These are phyloP conservation scores for Amiota mariae DNA, from an alignment of 2,888 invertebrate species.

Conservation along the genomic window DNA sequence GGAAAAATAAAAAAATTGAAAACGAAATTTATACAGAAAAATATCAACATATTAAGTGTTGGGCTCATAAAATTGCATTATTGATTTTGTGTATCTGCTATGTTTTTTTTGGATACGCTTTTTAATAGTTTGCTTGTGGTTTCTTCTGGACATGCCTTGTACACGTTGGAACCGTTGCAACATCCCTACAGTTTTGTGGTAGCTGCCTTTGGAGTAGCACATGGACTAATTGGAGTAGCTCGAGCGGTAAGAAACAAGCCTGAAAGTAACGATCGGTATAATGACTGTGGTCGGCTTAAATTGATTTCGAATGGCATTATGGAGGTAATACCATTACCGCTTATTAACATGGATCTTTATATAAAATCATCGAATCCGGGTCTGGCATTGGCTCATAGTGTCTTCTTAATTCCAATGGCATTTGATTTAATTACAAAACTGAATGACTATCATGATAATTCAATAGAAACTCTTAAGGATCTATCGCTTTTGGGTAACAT, in stretches of 20 bases:
- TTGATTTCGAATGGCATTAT: too few species aligned
- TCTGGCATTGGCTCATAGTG: constrained; percentile 60
- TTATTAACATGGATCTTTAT: too few species aligned
- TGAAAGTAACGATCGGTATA: too few species aligned
- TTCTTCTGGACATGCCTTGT: constrained; percentile 61
- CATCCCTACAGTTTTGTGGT: constrained; percentile 62
- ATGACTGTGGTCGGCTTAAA: too few species aligned
- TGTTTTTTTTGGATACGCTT: constrained; percentile 55
- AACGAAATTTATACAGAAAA: too few species aligned
- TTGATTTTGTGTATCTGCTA: too few species aligned
- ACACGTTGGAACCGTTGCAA: constrained; percentile 50
- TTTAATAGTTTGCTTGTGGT: constrained; percentile 60
- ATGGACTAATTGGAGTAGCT: too few species aligned
- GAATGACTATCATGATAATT: constrained; percentile 48
- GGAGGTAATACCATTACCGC: too few species aligned
- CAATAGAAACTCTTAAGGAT: constrained; percentile 57
- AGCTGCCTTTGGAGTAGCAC: constrained; percentile 55
- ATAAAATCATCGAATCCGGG: constrained; percentile 49
- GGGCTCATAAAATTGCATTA: too few species aligned
- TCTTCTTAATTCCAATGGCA: constrained; percentile 60
- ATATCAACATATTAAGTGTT: too few species aligned
- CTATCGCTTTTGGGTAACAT: constrained; percentile 63
- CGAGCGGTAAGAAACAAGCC: too few species aligned
- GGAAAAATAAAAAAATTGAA: too few species aligned
- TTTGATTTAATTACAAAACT: constrained; percentile 56